Evolutionary conservation across 2,888 invertebrate genomes (phyloP), one percentile per base, ranked within the genome.

Genomic region (Brenthis hecate): DNA sequence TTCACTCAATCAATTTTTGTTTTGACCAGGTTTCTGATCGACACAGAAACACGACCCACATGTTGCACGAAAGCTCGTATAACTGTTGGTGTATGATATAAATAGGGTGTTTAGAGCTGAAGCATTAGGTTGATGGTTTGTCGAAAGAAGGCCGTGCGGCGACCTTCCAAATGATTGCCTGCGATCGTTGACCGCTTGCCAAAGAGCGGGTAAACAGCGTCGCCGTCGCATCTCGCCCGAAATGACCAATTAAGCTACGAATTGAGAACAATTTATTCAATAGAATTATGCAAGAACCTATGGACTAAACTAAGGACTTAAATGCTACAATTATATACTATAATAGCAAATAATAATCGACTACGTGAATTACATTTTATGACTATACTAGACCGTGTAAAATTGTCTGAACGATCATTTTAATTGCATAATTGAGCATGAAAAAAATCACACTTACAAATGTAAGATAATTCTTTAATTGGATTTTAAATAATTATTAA

Each of bases 61-160:
- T 91, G 78, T 80, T 80, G 84, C 89, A 90, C 88, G 89, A 90
- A 89, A 91, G 88, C 83, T 85, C 83, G 86, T 81, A 85, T 90
- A 90, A 90, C 90, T 89, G 90, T 91, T 82, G 83, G 86, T 82
- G 84, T 84, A 86, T 87, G 87, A 82, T 85, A 86, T 89, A 90
- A 90, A 87, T 85, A 87, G 88, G 88, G 88, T 89, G 85, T 81
- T 79, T 82, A 85, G 77, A 78, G 80, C 84, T 83, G 80, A 80
- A 80, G 76, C 80, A 82, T 85, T 83, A 85, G 81, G 75, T 76
- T 76, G 84, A 81, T 85, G 84, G 82, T 79, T 81, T 81, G 84
- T 77, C 82, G 84, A 89, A 91, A 92, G 91, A 92, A 92, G 92
- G 92, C 88, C 92, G 89, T 85, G 82, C 80, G 82, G 85, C 89